Conservation (phyloP, 2,888 invertebrate species). For the Urechis unicinctus region DNA sequence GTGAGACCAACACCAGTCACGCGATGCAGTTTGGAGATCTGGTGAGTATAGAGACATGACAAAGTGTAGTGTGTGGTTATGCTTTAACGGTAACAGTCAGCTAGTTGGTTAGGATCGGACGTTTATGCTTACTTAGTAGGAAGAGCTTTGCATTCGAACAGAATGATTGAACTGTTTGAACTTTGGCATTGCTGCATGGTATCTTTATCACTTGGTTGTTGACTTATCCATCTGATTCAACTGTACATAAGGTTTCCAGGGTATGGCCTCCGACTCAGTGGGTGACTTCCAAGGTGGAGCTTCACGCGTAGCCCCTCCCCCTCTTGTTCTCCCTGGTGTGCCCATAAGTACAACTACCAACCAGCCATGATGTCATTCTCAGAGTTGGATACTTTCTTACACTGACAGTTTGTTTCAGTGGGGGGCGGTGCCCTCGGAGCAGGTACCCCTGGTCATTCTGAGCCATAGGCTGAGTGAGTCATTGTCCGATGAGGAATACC, state of each 20-base stretch:
- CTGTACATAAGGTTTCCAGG: conserved; percentile 4
- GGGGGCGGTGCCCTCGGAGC: conserved; percentile 49
- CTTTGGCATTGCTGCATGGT: no score
- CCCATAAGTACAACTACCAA: conserved; percentile 4
- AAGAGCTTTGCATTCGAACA: no score
- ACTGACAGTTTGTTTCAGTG: no score
- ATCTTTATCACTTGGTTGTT: no score
- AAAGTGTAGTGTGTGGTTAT: no score
- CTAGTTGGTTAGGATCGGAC: no score
- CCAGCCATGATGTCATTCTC: background rate
- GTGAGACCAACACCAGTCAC: conserved; percentile 50
- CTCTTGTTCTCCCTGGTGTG: conserved; percentile 6
- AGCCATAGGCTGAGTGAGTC: conserved; percentile 36
- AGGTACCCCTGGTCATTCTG: conserved; percentile 50
- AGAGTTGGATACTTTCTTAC: no score
- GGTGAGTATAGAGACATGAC: conserved; percentile 25
- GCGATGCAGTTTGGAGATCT: conserved; percentile 58
- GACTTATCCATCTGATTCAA: no score
- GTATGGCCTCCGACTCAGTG: conserved; percentile 16
- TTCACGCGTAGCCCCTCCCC: background rate
- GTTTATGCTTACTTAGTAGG: no score
- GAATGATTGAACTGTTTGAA: no score
- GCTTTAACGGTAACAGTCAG: no score
- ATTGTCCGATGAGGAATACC: conserved; percentile 25
- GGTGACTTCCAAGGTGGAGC: conserved; percentile 16